Base-by-base conservation (phyloP, 2,888 invertebrate species). In the Machimus atricapillus region DNA sequence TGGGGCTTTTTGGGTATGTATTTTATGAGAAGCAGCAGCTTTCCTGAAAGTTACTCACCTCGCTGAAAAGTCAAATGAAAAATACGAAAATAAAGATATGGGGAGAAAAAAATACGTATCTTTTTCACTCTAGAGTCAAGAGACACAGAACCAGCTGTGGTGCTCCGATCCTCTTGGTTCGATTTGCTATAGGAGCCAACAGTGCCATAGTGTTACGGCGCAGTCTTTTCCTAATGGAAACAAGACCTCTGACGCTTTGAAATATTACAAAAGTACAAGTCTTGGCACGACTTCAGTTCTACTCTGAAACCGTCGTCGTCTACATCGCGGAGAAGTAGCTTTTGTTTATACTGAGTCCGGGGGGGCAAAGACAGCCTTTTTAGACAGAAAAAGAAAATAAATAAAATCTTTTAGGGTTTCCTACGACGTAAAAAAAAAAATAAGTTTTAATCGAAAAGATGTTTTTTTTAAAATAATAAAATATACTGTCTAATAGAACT, bases 21-120 rank as follows among this genome's bases (percentile, higher is more conserved):
- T 66, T 19, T 66, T 27, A 52, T 66, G 66, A 66, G 31, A 1
- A 66, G 66, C 12, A 66, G 27, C 66, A 23, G 58, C 23, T 66
- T 58, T 66, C 58, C 40, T 58, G 58, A 56, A 82, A 82, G 82
- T 82, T 82, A 82, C 82, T 82, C 82, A 82, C 82, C 82, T 82
- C 82, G 82, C 46, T 27, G 40, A 66, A n/a, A 16, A 43, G 14
- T 37, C 14, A 52, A 52, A 52, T 16, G 52, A 52, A 52, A 52
- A 40, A 37, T 40, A 46, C 1, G 12, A 46, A 14, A 46, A 46
- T 46, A 46, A 46, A 46, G 16, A 46, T 46, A 27, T 58, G 40
- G 40, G 40, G 40, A 40, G 40, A 2, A 58, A 58, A 34, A 31
- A 56, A 58, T 19, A 56, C 14, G 27, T 19, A 23, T 43, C 12